Evolutionary conservation across 1,140 invertebrate genomes (phyloP).

Genomic region (Atta cephalotes): DNA sequence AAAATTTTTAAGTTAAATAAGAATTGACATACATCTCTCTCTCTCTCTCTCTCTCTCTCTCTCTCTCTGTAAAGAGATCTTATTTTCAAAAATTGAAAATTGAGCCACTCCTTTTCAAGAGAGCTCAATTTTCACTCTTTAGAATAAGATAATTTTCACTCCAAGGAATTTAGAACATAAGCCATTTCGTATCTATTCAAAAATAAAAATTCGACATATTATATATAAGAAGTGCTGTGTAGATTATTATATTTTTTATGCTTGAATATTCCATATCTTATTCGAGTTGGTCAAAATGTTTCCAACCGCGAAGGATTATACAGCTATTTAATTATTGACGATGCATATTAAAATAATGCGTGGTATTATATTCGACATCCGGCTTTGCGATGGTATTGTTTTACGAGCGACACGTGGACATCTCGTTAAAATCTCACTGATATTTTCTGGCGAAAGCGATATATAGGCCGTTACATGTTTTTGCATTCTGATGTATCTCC

Average conservation of each 20-base stretch:
- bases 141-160: too few species aligned
- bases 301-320: conserved; percentile 22
- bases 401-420: conserved; percentile 9
- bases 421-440: conserved; percentile 18
- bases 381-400: neutral
- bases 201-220: conserved; percentile 6
- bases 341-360: conserved; percentile 40
- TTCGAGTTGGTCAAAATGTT: conserved; percentile 32
- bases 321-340: conserved; percentile 46
- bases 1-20: too few species aligned
- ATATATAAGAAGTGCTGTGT: neutral
- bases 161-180: too few species aligned
- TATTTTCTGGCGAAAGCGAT: neutral
- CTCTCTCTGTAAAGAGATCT: too few species aligned
- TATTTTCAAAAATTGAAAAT: too few species aligned
- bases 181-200: neutral
- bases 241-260: conserved; percentile 3
- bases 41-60: too few species aligned
- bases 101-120: too few species aligned
- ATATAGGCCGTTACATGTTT: neutral
- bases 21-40: too few species aligned
- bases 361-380: conserved; percentile 33
- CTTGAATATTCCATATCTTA: conserved; percentile 5
- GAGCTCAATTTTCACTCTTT: too few species aligned
- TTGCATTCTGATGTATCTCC: neutral